phyloP scores from a whole-genome alignment of 1,140 invertebrate genomes.

The Drosophila kepulauana region DNA sequence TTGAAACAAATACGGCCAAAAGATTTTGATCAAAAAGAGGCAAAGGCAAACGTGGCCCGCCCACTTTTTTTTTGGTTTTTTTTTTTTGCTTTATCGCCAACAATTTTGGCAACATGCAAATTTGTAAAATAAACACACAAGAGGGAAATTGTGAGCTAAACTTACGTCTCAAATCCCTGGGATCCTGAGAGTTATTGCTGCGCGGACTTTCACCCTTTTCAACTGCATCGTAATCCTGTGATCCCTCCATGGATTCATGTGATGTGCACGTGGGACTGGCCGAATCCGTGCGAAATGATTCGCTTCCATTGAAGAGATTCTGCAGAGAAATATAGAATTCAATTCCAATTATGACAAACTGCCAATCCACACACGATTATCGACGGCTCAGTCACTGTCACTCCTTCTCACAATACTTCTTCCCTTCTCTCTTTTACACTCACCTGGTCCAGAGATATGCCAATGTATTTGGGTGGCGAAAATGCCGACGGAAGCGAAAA shows the following conservation, averaged over 20 bases:
- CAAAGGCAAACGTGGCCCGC: constrained; percentile 14
- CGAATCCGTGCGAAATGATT: constrained; percentile 85
- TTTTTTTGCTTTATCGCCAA: constrained; percentile 63
- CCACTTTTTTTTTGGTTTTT: constrained; percentile 13
- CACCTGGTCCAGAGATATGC: constrained; percentile 84
- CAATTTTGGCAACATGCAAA: constrained; percentile 70
- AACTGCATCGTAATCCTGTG: constrained; percentile 84
- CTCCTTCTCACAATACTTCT: background rate
- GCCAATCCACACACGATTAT: constrained; percentile 63
- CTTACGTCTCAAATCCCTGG: constrained; percentile 85
- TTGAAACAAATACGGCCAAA: constrained; percentile 75
- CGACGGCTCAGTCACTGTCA: constrained; percentile 11
- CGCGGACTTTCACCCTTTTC: constrained; percentile 85
- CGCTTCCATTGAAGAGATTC: constrained; percentile 84
- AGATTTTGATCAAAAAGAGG: constrained; percentile 74
- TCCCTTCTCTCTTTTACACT: constrained; percentile 16
- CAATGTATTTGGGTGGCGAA: constrained; percentile 84
- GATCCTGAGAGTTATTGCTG: constrained; percentile 84
- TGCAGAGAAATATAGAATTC: constrained; percentile 34
- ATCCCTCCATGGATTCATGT: constrained; percentile 84
- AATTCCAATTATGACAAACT: constrained; percentile 78
- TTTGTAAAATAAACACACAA: constrained; percentile 59
- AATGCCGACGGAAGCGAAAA: constrained; percentile 84
- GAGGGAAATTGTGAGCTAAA: constrained; percentile 43
- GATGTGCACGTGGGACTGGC: constrained; percentile 85